phyloP scores from a whole-genome alignment of 2,797 vertebrate species.

The Babyrousa celebensis region DNA sequence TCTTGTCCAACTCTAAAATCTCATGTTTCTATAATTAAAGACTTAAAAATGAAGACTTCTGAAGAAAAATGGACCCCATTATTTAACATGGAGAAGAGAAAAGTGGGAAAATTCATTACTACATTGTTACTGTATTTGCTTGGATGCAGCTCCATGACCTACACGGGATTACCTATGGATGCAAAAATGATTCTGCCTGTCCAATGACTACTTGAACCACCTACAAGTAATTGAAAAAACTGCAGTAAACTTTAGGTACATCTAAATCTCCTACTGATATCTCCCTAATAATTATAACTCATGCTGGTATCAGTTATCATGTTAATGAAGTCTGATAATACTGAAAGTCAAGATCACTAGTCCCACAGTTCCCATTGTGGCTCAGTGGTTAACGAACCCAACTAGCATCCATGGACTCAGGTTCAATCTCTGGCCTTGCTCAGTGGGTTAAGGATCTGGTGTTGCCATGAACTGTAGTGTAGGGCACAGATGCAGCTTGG shows the following conservation, averaged over 20 bases:
- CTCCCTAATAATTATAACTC: not conserved
- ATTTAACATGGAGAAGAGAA: not conserved
- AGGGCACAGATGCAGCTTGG: too few species aligned
- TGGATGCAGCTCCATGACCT: not conserved
- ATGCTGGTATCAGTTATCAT: not conserved
- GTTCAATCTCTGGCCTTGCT: too few species aligned
- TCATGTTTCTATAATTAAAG: not conserved
- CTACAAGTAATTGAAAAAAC: not conserved
- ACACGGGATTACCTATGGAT: not conserved
- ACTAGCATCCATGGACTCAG: too few species aligned
- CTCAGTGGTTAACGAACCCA: too few species aligned
- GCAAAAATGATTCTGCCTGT: not conserved
- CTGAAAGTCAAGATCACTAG: not conserved
- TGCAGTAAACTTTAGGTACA: not conserved
- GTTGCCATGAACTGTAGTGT: too few species aligned
- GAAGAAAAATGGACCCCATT: not conserved
- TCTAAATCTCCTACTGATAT: not conserved
- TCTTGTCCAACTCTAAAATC: not conserved
- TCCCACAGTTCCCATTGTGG: not conserved
- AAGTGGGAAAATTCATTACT: not conserved
- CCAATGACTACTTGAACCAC: not conserved
- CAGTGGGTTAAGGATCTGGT: too few species aligned
- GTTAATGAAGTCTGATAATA: constrained; percentile 1
- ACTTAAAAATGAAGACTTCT: constrained; percentile 20
- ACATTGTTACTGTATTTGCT: not conserved